Evolutionary conservation across 2,888 invertebrate genomes (phyloP).

Genomic region (Chydorus sphaericus): DNA sequence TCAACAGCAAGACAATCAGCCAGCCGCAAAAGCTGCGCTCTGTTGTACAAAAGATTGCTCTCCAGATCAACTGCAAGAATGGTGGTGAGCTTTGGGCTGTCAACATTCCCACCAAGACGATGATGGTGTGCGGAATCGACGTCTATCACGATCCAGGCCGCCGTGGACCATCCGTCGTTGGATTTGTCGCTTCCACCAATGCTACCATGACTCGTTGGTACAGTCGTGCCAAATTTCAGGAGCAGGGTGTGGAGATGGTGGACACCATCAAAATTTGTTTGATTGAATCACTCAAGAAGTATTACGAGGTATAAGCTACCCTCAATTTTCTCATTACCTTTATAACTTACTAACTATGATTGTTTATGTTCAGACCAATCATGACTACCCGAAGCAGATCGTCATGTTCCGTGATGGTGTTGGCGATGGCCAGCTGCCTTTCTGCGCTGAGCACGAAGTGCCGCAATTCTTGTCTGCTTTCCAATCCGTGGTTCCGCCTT

Average conservation of each 20-base stretch:
- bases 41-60: conserved; percentile 70
- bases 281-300: conserved; percentile 49
- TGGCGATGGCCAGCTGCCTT: conserved; percentile 64
- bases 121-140: conserved; percentile 50
- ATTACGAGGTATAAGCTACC: conserved; percentile 34
- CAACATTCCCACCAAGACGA: conserved; percentile 43
- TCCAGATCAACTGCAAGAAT: conserved; percentile 89
- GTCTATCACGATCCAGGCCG: conserved; percentile 58
- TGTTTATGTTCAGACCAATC: conserved; percentile 33
- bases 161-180: conserved; percentile 50
- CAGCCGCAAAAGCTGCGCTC: conserved; percentile 55
- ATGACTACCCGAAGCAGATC: conserved; percentile 56
- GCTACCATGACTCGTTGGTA: conserved; percentile 60
- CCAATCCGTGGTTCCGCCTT: conserved; percentile 31
- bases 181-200: conserved; percentile 69
- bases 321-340: background rate
- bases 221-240: conserved; percentile 54
- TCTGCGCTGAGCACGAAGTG: conserved; percentile 62
- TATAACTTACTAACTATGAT: background rate
- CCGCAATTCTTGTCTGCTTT: conserved; percentile 48
- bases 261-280: conserved; percentile 55
- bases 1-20: conserved; percentile 51
- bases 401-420: conserved; percentile 88
- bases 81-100: conserved; percentile 85
- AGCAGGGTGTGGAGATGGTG: conserved; percentile 55